Evolutionary conservation across 1,140 invertebrate species (phyloP).

Genomic region (Ceratina calcarata): DNA sequence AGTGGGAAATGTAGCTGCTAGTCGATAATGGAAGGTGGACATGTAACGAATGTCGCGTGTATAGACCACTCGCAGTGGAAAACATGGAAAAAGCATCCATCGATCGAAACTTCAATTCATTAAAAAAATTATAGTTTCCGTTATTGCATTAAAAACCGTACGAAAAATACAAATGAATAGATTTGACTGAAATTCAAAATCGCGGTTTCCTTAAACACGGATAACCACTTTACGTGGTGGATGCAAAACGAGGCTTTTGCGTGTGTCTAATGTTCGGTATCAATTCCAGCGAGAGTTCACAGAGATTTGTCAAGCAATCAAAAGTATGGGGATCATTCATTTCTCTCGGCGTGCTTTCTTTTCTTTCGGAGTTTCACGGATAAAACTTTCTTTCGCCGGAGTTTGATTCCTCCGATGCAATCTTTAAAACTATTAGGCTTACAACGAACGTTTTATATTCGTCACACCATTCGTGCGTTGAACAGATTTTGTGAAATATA

Average conservation of each 20-base stretch:
- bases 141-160: too few species aligned
- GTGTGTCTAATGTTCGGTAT: background rate
- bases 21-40: background rate
- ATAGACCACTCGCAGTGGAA: background rate
- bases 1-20: background rate
- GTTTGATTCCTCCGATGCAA: constrained; percentile 1
- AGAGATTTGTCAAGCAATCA: constrained; percentile 4
- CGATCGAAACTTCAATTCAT: too few species aligned
- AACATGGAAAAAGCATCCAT: too few species aligned
- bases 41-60: too few species aligned
- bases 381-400: background rate
- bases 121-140: too few species aligned
- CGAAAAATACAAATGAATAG: too few species aligned
- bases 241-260: too few species aligned
- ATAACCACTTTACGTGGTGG: background rate
- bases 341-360: background rate
- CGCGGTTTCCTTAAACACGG: too few species aligned
- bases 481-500: background rate
- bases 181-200: too few species aligned
- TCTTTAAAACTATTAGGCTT: background rate
- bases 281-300: background rate
- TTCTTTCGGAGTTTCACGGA: background rate
- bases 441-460: background rate
- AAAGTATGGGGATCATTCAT: background rate
- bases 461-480: too few species aligned